A percentile compares a stretch with the other conserved stretches of the same genome.
These are phyloP conservation scores for Ochropacha duplaris DNA, from an alignment of 2,888 invertebrate species.

Conservation along the genomic window DNA sequence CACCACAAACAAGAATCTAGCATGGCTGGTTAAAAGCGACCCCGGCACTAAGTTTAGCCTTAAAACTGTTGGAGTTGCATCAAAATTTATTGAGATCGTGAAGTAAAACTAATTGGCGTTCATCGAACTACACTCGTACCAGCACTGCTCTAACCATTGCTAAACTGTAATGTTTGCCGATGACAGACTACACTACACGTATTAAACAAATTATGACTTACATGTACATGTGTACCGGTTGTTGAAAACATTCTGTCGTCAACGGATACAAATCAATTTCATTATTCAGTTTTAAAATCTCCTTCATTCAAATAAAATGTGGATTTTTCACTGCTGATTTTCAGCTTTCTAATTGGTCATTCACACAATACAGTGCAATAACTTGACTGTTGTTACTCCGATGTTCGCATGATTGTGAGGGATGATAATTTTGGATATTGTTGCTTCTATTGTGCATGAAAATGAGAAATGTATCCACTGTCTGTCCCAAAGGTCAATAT, in stretches of 20 bases:
- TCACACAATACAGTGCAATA: conserved; percentile 2
- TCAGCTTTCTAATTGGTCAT: not conserved
- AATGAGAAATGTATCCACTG: not conserved
- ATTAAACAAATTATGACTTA: not conserved
- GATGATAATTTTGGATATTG: not conserved
- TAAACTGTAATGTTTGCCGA: not conserved
- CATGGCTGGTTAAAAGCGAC: not conserved
- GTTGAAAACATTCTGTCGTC: not conserved
- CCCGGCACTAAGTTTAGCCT: not conserved
- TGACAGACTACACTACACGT: not conserved
- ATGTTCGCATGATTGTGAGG: not conserved
- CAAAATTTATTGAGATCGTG: not conserved
- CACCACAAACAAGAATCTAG: not conserved
- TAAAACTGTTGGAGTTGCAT: not conserved
- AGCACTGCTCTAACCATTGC: not conserved
- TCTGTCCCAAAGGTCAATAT: not conserved
- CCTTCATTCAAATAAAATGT: not conserved
- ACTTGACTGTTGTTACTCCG: not conserved
- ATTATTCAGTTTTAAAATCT: not conserved
- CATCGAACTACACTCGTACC: not conserved
- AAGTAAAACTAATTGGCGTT: not conserved
- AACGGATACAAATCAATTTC: not conserved
- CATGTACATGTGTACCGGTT: not conserved
- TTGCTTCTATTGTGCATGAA: not conserved
- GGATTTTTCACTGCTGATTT: not conserved